phyloP scores from a whole-genome alignment of 1,140 invertebrate genomes.

The Drosophila miranda region DNA sequence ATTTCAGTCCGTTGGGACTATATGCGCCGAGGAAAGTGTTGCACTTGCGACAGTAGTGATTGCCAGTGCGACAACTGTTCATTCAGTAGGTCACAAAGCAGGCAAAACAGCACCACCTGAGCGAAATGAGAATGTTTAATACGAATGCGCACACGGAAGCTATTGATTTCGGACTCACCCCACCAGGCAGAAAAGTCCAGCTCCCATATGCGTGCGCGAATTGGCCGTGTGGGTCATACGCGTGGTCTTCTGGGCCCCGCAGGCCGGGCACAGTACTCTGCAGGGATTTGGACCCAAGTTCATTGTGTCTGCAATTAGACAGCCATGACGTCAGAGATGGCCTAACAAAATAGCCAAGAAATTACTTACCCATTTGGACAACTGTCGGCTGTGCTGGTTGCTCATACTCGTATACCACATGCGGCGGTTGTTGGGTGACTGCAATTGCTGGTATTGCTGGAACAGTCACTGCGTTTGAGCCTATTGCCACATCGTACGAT shows the following conservation, averaged over 20 bases:
- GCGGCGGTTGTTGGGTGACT: constrained; percentile 25
- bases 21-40: constrained; percentile 86
- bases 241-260: constrained; percentile 83
- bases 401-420: constrained; percentile 37
- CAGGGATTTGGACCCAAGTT: constrained; percentile 83
- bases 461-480: constrained; percentile 29
- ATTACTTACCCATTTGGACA: constrained; percentile 50
- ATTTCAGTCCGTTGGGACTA: constrained; percentile 50
- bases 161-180: constrained; percentile 79
- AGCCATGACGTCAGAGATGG: constrained; percentile 21
- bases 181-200: constrained; percentile 84
- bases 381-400: constrained; percentile 49
- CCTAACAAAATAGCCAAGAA: background rate
- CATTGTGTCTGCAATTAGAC: constrained; percentile 18
- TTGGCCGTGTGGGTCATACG: constrained; percentile 83
- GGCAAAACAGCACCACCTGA: constrained; percentile 84
- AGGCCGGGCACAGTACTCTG: constrained; percentile 84
- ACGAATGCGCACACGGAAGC: too few species aligned
- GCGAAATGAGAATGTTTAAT: background rate
- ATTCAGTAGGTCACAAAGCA: constrained; percentile 86
- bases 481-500: constrained; percentile 69
- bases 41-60: constrained; percentile 88
- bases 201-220: constrained; percentile 85
- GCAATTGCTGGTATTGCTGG: constrained; percentile 38
- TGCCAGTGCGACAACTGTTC: constrained; percentile 85